These are phyloP conservation scores for Loris lydekkerianus DNA, from an alignment of 2,797 vertebrate species.

Conservation along the genomic window DNA sequence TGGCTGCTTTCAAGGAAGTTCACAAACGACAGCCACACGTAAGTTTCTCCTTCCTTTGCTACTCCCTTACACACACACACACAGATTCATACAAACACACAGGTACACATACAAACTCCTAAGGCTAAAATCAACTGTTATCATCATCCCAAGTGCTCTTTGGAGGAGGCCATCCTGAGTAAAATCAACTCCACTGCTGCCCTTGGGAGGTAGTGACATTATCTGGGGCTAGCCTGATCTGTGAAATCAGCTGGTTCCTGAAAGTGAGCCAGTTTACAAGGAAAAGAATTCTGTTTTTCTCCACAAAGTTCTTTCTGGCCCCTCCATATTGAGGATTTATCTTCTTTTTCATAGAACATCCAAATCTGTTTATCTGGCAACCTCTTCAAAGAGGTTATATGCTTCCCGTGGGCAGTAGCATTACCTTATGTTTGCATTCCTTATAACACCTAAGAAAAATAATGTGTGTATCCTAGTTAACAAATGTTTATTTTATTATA, in stretches of 20 bases:
- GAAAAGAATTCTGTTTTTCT: conserved; percentile 27
- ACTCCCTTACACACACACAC: background rate
- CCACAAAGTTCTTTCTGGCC: background rate
- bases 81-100: background rate
- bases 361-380: conserved; percentile 48
- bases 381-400: conserved; percentile 48
- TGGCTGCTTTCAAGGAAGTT: conserved; percentile 50
- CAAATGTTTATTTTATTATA: conserved; percentile 21
- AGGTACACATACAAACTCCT: background rate
- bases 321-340: conserved; percentile 19
- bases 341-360: conserved; percentile 54
- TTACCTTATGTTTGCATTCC: conserved; percentile 59
- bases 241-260: background rate
- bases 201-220: background rate
- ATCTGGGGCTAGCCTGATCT: background rate
- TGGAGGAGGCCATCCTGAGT: background rate
- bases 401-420: conserved; percentile 39
- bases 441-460: conserved; percentile 47
- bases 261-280: background rate
- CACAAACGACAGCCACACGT: background rate
- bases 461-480: conserved; percentile 53
- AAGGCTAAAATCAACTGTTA: background rate
- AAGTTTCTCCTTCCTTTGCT: background rate
- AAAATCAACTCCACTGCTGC: background rate
- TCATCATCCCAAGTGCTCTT: background rate